Conservation (phyloP, 2,888 invertebrate genomes). For the Dynastes grantii region DNA sequence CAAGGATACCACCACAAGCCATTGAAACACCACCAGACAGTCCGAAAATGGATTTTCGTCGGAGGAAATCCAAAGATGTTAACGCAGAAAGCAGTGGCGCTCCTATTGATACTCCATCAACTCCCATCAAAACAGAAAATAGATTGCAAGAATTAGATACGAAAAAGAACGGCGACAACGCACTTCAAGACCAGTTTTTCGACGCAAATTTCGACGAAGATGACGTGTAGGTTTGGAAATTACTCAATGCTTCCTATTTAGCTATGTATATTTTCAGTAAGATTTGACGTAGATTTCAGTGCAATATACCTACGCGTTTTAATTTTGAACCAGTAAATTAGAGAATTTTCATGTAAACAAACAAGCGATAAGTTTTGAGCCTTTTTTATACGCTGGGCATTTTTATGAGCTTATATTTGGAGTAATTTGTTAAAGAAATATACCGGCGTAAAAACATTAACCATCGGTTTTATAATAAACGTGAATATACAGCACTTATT, state of each 20-base stretch:
- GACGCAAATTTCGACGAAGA: conserved; percentile 33
- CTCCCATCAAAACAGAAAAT: neutral
- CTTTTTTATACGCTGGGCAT: neutral
- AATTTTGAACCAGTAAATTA: conserved; percentile 3
- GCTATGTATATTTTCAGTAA: neutral
- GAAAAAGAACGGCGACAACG: conserved; percentile 20
- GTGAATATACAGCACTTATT: neutral
- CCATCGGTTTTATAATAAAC: neutral
- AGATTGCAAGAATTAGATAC: conserved; percentile 14
- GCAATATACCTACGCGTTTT: conserved; percentile 4
- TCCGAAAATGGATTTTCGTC: conserved; percentile 62
- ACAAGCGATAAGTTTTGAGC: neutral
- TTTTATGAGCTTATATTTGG: neutral
- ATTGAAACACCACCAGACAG: conserved; percentile 65
- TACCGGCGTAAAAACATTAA: neutral
- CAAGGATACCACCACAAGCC: conserved; percentile 63
- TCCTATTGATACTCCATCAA: neutral
- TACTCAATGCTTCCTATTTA: conserved; percentile 17
- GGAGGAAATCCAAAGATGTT: conserved; percentile 20
- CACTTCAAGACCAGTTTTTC: conserved; percentile 36
- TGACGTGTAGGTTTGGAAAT: conserved; percentile 39
- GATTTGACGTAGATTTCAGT: conserved; percentile 50
- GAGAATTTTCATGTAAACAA: neutral
- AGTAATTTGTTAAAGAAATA: conserved; percentile 2
- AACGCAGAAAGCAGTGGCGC: neutral